These are phyloP conservation scores for Acrocera orbiculus DNA, from an alignment of 2,888 invertebrate genomes.

Conservation along the genomic window DNA sequence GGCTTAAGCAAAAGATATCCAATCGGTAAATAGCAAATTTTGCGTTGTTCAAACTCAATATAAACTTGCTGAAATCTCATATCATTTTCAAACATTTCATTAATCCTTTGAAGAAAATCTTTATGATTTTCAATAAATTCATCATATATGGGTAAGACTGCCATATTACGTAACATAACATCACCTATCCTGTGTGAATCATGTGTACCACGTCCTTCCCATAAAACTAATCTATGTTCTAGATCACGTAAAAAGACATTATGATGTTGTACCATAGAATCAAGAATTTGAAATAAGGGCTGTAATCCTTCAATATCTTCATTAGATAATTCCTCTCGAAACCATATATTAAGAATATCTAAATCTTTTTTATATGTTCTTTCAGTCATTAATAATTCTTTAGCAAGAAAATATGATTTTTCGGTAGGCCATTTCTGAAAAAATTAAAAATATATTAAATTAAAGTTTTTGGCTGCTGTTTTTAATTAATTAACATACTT, in stretches of 20 bases:
- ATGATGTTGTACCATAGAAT: constrained; percentile 68
- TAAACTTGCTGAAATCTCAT: constrained; percentile 50
- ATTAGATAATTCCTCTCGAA: constrained; percentile 48
- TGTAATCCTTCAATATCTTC: constrained; percentile 37
- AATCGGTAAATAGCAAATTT: constrained; percentile 72
- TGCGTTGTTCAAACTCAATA: constrained; percentile 63
- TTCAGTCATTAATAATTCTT: constrained; percentile 90
- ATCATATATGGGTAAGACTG: constrained; percentile 46
- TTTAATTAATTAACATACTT: constrained; percentile 13
- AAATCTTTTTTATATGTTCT: constrained; percentile 87
- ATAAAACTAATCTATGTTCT: constrained; percentile 53
- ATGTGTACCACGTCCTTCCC: constrained; percentile 44
- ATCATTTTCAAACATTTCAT: constrained; percentile 55
- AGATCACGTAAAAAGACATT: constrained; percentile 61
- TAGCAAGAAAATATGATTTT: constrained; percentile 66
- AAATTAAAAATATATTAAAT: not conserved
- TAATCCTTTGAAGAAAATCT: constrained; percentile 60
- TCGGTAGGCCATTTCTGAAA: constrained; percentile 44
- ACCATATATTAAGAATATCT: constrained; percentile 74
- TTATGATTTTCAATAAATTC: constrained; percentile 56
- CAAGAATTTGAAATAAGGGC: constrained; percentile 45
- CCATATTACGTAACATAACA: constrained; percentile 50
- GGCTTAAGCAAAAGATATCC: constrained; percentile 67
- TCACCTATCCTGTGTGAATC: constrained; percentile 52
- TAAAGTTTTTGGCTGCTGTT: not conserved